phyloP scores from a whole-genome alignment of 1,140 invertebrate genomes.

The Arion vulgaris region DNA sequence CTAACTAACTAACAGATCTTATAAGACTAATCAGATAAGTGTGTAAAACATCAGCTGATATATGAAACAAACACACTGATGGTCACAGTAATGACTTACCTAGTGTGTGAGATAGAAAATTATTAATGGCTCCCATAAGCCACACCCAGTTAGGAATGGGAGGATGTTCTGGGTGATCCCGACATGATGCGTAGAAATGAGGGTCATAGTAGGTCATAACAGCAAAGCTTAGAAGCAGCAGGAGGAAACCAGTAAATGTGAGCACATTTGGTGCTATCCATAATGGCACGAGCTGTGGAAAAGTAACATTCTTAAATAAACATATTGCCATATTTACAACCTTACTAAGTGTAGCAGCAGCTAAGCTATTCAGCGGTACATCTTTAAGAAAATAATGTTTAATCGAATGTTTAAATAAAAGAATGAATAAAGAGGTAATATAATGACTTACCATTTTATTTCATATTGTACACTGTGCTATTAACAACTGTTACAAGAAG shows the following conservation, averaged over 20 bases:
- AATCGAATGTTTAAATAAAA: too few relatives aligned
- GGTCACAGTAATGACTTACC: constrained; percentile 77
- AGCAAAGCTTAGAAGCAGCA: constrained; percentile 76
- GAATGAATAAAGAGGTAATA: too few relatives aligned
- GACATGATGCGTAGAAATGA: constrained; percentile 68
- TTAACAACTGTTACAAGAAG: too few relatives aligned
- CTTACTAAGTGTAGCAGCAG: too few relatives aligned
- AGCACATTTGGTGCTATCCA: constrained; percentile 73
- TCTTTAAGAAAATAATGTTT: too few relatives aligned
- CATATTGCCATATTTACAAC: neutral
- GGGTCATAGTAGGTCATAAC: constrained; percentile 91
- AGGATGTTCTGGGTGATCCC: constrained; percentile 59
- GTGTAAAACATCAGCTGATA: too few relatives aligned
- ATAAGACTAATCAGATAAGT: too few relatives aligned
- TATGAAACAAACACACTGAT: too few relatives aligned
- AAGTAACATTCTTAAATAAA: neutral
- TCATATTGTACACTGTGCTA: too few relatives aligned
- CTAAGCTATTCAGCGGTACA: too few relatives aligned
- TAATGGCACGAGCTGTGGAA: constrained; percentile 68
- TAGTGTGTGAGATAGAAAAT: constrained; percentile 95
- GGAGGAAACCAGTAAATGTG: constrained; percentile 69
- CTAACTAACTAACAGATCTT: too few relatives aligned
- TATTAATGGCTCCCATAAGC: constrained; percentile 86
- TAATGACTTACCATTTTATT: too few relatives aligned
- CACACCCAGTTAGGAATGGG: constrained; percentile 87